Conservation (phyloP, 1,140 invertebrate species). For the Ditylenchus dipsaci region DNA sequence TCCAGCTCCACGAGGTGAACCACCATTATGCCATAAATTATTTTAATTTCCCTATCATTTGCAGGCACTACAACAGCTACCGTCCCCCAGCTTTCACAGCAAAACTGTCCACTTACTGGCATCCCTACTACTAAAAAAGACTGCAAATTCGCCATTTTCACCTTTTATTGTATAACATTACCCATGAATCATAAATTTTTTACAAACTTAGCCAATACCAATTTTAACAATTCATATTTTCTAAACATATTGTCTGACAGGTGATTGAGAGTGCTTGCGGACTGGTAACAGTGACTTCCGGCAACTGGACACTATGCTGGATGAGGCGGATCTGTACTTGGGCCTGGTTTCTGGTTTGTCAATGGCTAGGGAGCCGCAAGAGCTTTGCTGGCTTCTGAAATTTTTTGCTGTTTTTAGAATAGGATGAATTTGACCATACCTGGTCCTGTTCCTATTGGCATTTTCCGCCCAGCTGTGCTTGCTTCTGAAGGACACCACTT, state of each 20-base stretch:
- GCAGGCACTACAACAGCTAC: constrained; percentile 49
- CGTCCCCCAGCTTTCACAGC: constrained; percentile 36
- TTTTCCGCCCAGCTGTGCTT: too few species aligned
- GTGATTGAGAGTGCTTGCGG: not conserved
- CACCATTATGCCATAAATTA: not conserved
- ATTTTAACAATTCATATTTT: not conserved
- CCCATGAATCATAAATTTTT: not conserved
- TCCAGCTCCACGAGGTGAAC: not conserved
- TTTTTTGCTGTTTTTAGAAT: too few species aligned
- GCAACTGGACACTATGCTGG: not conserved
- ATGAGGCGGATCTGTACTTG: not conserved
- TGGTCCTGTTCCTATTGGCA: too few species aligned
- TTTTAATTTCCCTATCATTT: constrained; percentile 9
- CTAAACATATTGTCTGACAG: not conserved
- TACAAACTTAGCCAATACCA: not conserved
- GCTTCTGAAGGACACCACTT: too few species aligned
- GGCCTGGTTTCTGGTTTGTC: not conserved
- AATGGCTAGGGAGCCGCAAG: not conserved
- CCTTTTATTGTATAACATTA: not conserved
- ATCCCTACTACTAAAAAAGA: constrained; percentile 26
- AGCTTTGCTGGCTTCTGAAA: not conserved
- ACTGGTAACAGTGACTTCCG: not conserved
- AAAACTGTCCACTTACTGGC: constrained; percentile 41
- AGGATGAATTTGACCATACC: too few species aligned
- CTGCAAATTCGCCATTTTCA: not conserved